Base-by-base conservation (phyloP, 2,888 invertebrate genomes). In the Venusia cambrica region DNA sequence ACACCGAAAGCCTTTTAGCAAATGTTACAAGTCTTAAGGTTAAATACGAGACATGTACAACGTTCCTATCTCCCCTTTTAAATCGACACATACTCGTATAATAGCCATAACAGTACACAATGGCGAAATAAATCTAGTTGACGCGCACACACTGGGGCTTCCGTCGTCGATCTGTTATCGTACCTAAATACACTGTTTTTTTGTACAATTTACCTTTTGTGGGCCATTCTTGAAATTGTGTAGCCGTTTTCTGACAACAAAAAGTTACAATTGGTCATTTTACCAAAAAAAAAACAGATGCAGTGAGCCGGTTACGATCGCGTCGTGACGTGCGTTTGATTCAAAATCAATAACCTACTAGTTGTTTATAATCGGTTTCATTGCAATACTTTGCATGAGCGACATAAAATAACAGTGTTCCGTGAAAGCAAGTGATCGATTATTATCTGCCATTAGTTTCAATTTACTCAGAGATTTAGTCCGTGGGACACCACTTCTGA, bases 1-100 rank as follows among this genome's bases (percentile, higher is more conserved):
- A 48, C 50, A 51, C 12, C 35, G 41, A 51, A 51, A 51, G 24
- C 47, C 45, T 51, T 51, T 51, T 51, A 51, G 47, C 24, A 45
- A 51, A 45, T 41, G 44, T 48, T 38, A 36, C 44, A 28, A 44
- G 15, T 32, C 44, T 33, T 28, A 15, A 20, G 31, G 36, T 39
- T 36, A 41, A 44, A 22, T 39, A 31, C 34, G 14, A 34, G 31
- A 31, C 31, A 31, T 25, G 37, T 37, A 33, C 32, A 19, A 32
- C 21, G 33, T 31, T 32, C 36, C 17, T 38, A 42, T 42, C 37
- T 42, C 10, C 37, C 32, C 37, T 42, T 44, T 44, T 36, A 28
- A 34, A 45, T 42, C 42, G 32, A 40, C 39, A 42, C 37, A 46
- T 49, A 46, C 38, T 15, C 26, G 27, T 37, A 29, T 33, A 42